Conservation (phyloP, 2,113 vertebrate genomes). For the Callospermophilus lateralis region DNA sequence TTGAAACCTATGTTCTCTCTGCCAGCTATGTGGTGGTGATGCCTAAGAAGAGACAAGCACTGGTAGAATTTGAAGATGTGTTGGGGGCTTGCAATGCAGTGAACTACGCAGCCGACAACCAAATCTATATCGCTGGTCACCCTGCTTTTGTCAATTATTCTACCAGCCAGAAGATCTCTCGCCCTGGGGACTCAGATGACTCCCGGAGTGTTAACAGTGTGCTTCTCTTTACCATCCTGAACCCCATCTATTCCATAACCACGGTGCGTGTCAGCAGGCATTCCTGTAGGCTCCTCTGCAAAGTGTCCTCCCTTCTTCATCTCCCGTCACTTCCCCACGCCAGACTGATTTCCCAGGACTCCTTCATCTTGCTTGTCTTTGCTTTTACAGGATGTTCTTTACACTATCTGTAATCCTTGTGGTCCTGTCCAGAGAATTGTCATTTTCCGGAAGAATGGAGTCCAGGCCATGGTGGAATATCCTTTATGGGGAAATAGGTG, state of each 20-base stretch:
- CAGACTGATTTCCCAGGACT: background rate
- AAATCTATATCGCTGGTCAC: conserved; percentile 96
- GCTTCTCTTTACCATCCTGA: conserved; percentile 96
- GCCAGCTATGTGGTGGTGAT: conserved; percentile 97
- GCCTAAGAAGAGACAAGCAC: conserved; percentile 97
- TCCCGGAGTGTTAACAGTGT: conserved; percentile 96
- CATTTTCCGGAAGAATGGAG: conserved; percentile 97
- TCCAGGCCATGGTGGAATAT: conserved; percentile 99
- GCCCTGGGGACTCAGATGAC: conserved; percentile 95
- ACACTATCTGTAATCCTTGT: conserved; percentile 97
- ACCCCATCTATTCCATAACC: conserved; percentile 95
- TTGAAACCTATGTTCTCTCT: fast-evolving
- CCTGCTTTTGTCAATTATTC: conserved; percentile 98
- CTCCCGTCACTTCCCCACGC: background rate
- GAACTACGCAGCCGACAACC: conserved; percentile 96
- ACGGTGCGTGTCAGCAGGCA: conserved; percentile 85
- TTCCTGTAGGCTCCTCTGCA: background rate
- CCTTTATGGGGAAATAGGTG: conserved; percentile 84
- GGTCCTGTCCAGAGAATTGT: conserved; percentile 98
- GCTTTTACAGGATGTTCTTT: conserved; percentile 93
- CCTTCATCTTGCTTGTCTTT: conserved; percentile 9
- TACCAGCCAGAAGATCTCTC: conserved; percentile 98
- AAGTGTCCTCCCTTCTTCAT: no score
- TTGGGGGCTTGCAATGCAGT: conserved; percentile 95
- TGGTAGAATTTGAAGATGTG: conserved; percentile 97